These are phyloP conservation scores for Graphium colonna DNA, from an alignment of 2,888 invertebrate genomes.

Conservation along the genomic window DNA sequence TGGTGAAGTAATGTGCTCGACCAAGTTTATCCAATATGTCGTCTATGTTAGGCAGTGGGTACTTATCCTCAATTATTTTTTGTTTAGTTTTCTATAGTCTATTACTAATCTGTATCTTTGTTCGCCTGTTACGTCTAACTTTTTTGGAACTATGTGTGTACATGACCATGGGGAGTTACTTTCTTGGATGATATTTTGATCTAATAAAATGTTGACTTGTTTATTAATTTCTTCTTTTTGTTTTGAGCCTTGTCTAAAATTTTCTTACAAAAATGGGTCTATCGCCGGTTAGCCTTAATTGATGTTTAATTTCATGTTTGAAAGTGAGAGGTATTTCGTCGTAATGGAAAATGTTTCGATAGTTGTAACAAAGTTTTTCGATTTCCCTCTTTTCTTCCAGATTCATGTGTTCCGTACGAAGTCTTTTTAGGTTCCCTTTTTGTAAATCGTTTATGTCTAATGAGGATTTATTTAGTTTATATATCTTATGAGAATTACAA, in stretches of 20 bases:
- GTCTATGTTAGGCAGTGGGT: not conserved
- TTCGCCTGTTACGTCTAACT: conserved; percentile 1
- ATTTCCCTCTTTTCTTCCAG: not conserved
- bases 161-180: not conserved
- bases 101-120: not conserved
- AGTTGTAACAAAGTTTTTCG: not conserved
- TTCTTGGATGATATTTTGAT: conserved; percentile 31
- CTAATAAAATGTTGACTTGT: not conserved
- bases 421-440: not conserved
- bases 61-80: not conserved
- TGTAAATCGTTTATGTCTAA: not conserved
- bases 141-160: not conserved
- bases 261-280: conserved; percentile 1
- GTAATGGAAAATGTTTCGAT: not conserved
- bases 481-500: too few species aligned
- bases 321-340: conserved; percentile 6
- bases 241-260: conserved; percentile 16
- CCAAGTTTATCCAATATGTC: not conserved
- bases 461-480: too few species aligned
- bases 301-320: not conserved
- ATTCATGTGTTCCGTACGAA: not conserved
- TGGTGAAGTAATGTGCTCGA: conserved; percentile 6
- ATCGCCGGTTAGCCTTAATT: not conserved
- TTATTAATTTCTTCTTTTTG: conserved; percentile 26
- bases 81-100: not conserved